Conservation (phyloP, 1,140 invertebrate species). For the Drosophila cardini region DNA sequence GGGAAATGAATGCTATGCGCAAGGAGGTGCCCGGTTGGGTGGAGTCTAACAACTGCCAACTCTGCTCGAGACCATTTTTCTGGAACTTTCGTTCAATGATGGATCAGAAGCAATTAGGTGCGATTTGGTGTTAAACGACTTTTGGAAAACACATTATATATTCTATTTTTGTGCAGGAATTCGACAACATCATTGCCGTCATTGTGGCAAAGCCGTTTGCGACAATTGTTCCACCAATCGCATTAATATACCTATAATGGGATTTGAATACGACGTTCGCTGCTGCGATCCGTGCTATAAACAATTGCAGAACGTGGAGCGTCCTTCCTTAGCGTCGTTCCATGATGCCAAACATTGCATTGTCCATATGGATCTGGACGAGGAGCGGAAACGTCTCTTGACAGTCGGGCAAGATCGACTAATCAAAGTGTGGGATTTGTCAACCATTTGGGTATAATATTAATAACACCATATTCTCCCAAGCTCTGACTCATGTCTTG, state of each 20-base stretch:
- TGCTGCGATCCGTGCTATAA: conserved; percentile 97
- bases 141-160: neutral
- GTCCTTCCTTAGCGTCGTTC: conserved; percentile 95
- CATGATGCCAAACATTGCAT: conserved; percentile 98
- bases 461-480: conserved; percentile 13
- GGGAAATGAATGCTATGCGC: conserved; percentile 95
- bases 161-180: conserved; percentile 81
- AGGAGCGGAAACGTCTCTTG: conserved; percentile 92
- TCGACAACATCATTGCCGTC: conserved; percentile 95
- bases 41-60: conserved; percentile 96
- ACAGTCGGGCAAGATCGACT: conserved; percentile 97
- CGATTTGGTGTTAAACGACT: conserved; percentile 66
- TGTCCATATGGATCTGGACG: conserved; percentile 94
- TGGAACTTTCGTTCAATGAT: conserved; percentile 99
- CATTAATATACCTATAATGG: conserved; percentile 96
- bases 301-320: conserved; percentile 92
- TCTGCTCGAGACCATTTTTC: conserved; percentile 97
- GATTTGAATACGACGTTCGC: conserved; percentile 98
- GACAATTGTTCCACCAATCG: conserved; percentile 95
- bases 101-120: conserved; percentile 96
- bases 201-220: conserved; percentile 97
- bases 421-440: conserved; percentile 93
- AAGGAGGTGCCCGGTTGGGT: conserved; percentile 97
- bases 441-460: conserved; percentile 80
- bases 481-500: conserved; percentile 12